Evolutionary conservation across 1,140 invertebrate genomes (phyloP).

Genomic region (Bombus cullumanus): DNA sequence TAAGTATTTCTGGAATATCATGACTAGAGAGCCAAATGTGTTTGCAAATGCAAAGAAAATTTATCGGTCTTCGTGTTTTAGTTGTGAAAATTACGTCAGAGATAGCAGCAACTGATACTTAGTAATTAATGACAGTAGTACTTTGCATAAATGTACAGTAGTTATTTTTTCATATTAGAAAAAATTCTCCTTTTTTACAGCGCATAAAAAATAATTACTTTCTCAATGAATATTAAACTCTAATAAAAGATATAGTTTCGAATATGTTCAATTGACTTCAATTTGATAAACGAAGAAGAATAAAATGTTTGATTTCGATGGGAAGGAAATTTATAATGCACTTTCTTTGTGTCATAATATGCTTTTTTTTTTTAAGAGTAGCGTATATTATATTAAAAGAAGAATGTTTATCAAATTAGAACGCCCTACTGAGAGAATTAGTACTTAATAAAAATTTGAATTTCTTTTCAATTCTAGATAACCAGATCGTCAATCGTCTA

Average conservation of each 20-base stretch:
- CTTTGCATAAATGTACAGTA: background rate
- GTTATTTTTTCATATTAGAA: background rate
- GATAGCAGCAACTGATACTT: background rate
- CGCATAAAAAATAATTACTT: background rate
- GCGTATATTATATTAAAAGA: background rate
- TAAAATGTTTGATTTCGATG: no score
- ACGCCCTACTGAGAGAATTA: background rate
- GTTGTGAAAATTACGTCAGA: no score
- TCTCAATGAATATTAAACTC: background rate
- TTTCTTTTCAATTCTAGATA: background rate
- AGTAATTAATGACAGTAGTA: background rate
- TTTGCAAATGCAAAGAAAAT: background rate
- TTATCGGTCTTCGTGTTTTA: background rate
- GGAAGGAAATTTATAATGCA: no score
- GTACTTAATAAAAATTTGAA: background rate
- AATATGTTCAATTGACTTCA: no score
- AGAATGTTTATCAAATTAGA: background rate
- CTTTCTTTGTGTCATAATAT: background rate
- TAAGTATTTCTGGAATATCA: background rate
- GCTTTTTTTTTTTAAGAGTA: background rate
- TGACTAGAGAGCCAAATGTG: background rate
- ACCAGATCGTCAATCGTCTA: conserved; percentile 37
- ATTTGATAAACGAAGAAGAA: no score
- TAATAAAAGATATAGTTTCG: background rate
- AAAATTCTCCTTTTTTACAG: background rate